phyloP scores from a whole-genome alignment of 2,888 invertebrate genomes.

The Scaptomyza reducta region DNA sequence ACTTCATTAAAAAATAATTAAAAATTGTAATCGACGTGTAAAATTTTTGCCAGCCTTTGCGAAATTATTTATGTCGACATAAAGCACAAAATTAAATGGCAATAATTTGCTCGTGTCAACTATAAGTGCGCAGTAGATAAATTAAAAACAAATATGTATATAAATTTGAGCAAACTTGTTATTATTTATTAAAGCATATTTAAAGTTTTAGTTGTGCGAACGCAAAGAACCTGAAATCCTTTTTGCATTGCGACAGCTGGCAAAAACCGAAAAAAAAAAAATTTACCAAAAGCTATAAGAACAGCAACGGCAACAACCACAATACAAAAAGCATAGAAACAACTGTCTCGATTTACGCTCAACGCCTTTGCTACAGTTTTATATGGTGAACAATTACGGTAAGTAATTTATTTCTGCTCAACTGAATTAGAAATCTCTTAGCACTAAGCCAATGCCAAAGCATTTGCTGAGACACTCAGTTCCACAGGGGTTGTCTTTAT shows the following conservation, averaged over 20 bases:
- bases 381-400: constrained; percentile 77
- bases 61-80: constrained; percentile 74
- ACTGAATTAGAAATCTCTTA: constrained; percentile 79
- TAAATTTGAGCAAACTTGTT: constrained; percentile 39
- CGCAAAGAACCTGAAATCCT: constrained; percentile 27
- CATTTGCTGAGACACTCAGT: constrained; percentile 39
- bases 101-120: constrained; percentile 75
- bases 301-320: constrained; percentile 12
- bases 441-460: constrained; percentile 74
- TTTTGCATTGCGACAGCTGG: constrained; percentile 49
- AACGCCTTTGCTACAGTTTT: constrained; percentile 70
- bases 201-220: constrained; percentile 22
- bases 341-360: constrained; percentile 64
- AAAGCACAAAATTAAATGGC: constrained; percentile 76
- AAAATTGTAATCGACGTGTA: constrained; percentile 68
- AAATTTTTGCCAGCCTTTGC: constrained; percentile 70
- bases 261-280: constrained; percentile 36
- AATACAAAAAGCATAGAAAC: constrained; percentile 31
- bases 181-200: constrained; percentile 38
- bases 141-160: constrained; percentile 69
- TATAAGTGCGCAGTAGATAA: constrained; percentile 74
- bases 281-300: constrained; percentile 44
- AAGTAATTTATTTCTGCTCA: constrained; percentile 81
- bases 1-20: constrained; percentile 78
- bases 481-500: constrained; percentile 24